These are phyloP conservation scores for Alectura lathami DNA, from an alignment of 2,113 vertebrate species.

Conservation along the genomic window DNA sequence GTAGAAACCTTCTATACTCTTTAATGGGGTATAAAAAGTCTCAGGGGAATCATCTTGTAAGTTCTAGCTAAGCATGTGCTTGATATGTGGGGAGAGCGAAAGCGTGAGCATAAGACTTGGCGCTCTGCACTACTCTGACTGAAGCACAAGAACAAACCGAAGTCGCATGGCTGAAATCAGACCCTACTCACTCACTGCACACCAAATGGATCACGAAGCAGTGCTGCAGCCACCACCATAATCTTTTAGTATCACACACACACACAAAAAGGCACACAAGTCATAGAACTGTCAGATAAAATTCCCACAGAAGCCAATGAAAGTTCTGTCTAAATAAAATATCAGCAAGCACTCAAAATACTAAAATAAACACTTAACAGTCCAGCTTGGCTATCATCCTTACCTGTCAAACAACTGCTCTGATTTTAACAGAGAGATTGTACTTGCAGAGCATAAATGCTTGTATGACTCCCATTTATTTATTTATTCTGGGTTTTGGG, in stretches of 20 bases:
- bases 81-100: not conserved
- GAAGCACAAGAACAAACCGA: not conserved
- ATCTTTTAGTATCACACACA: not conserved
- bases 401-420: conserved; percentile 24
- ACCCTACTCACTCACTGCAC: not conserved
- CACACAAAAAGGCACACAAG: not conserved
- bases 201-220: not conserved
- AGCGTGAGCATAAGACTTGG: not conserved
- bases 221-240: not conserved
- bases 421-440: conserved; percentile 43
- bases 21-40: not conserved
- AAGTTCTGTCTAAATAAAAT: conserved; percentile 7
- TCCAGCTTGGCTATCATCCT: not conserved
- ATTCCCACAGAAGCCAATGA: not conserved
- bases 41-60: not conserved
- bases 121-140: not conserved
- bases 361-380: conserved; percentile 27
- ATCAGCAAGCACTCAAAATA: conserved; percentile 22
- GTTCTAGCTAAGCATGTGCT: not conserved
- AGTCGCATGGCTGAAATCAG: not conserved
- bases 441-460: conserved; percentile 20
- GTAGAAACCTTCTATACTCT: not conserved
- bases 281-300: conserved; percentile 22
- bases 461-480: conserved; percentile 44
- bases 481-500: conserved; percentile 5